phyloP scores from a whole-genome alignment of 64 coral and sea anemone species.

The Catalaphyllia jardinei region DNA sequence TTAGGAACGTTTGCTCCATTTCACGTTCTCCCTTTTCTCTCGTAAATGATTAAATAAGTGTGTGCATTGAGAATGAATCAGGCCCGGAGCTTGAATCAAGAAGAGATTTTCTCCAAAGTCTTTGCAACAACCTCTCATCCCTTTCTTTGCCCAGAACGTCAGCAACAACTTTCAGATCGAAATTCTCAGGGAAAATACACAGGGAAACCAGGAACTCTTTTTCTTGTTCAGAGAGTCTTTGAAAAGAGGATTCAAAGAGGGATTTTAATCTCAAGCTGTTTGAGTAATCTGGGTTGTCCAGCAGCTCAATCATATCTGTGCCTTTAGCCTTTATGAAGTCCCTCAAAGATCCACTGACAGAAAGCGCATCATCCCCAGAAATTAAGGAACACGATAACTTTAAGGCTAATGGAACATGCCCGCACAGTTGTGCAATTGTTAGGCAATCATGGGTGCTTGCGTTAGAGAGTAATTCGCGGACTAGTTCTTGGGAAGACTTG shows the following conservation, averaged over 20 bases:
- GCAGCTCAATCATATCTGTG: not conserved
- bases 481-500: not conserved
- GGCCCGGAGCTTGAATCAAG: not conserved
- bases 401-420: not conserved
- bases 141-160: not conserved
- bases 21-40: not conserved
- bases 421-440: not conserved
- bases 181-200: not conserved
- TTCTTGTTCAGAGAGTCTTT: not conserved
- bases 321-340: not conserved
- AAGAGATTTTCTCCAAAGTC: constrained; percentile 32
- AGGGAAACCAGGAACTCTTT: not conserved
- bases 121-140: not conserved
- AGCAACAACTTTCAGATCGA: constrained; percentile 10
- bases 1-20: not conserved
- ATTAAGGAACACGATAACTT: no score
- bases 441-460: not conserved
- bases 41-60: constrained; percentile 1
- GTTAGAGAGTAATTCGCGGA: not conserved
- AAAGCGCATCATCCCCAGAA: not conserved
- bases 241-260: constrained; percentile 18
- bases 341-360: not conserved
- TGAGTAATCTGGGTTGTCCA: not conserved
- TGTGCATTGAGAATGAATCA: not conserved
- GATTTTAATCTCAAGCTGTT: not conserved